These are phyloP conservation scores for Campylomormyrus numenius DNA, from an alignment of 2,113 vertebrate genomes.

Conservation along the genomic window DNA sequence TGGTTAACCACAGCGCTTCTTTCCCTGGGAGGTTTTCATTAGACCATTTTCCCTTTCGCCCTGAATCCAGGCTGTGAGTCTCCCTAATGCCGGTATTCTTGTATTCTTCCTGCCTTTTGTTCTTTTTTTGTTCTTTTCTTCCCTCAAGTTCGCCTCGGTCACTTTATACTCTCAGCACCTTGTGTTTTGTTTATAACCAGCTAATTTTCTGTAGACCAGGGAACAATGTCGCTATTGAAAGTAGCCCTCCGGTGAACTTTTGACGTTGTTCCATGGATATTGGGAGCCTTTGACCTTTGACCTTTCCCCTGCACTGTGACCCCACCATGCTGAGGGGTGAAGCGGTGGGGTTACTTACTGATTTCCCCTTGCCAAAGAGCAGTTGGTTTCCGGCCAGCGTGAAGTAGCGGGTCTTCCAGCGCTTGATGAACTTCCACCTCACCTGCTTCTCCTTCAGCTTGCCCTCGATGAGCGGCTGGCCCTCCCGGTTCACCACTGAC, in stretches of 20 bases:
- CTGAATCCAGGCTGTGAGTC: constrained; percentile 20
- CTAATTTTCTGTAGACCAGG: not conserved
- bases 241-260: not conserved
- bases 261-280: not conserved
- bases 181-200: constrained; percentile 34
- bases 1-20: constrained; percentile 19
- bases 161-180: constrained; percentile 41
- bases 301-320: not conserved
- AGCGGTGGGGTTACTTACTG: constrained; percentile 61
- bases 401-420: constrained; percentile 96
- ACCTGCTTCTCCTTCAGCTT: constrained; percentile 96
- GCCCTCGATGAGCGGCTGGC: constrained; percentile 90
- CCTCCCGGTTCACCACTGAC: constrained; percentile 81
- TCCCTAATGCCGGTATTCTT: not conserved
- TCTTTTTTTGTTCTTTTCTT: constrained; percentile 14
- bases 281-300: not conserved
- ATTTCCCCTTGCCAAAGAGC: constrained; percentile 85
- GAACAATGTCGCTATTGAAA: constrained; percentile 38
- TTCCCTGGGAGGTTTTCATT: constrained; percentile 26
- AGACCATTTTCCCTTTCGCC: constrained; percentile 20
- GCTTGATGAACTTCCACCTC: constrained; percentile 92
- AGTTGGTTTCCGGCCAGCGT: constrained; percentile 92
- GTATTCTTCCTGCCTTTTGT: constrained; percentile 37
- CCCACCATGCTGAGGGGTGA: not conserved
- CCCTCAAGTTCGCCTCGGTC: not conserved